A percentile compares a stretch with the other conserved stretches of the same genome.
These are phyloP conservation scores for Crossocerus cetratus DNA, from an alignment of 2,888 invertebrate genomes.

Conservation along the genomic window DNA sequence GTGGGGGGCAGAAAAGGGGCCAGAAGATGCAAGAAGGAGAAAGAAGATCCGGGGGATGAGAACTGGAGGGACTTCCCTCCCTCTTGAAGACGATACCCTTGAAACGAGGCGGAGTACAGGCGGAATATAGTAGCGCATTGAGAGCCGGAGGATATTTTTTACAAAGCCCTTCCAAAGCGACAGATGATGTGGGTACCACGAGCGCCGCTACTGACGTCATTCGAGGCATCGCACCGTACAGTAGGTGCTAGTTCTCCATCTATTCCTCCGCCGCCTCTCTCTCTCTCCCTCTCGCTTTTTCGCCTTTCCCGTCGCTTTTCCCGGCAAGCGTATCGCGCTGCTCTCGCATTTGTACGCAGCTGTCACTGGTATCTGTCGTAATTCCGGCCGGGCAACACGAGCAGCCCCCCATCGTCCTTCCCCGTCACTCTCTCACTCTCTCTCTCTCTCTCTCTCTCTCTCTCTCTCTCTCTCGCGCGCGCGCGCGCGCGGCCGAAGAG, in stretches of 20 bases:
- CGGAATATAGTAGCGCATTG: conserved; percentile 1
- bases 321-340: conserved; percentile 21
- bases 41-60: not conserved
- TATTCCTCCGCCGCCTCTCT: not conserved
- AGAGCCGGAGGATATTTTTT: not conserved
- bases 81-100: not conserved
- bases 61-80: not conserved
- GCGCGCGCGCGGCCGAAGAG: conserved; percentile 6
- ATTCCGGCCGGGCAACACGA: conserved; percentile 10
- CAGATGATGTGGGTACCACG: conserved; percentile 68
- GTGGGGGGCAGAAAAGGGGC: not conserved
- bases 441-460: conserved; percentile 4
- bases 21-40: not conserved
- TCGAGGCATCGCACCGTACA: conserved; percentile 17
- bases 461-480: conserved; percentile 8
- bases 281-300: conserved; percentile 25
- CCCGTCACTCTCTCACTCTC: not conserved
- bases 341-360: conserved; percentile 41
- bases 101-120: not conserved
- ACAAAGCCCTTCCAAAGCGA: conserved; percentile 45
- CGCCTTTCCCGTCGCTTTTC: conserved; percentile 19
- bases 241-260: conserved; percentile 12
- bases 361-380: conserved; percentile 40
- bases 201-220: conserved; percentile 64
- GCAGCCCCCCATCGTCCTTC: conserved; percentile 7